phyloP scores from a whole-genome alignment of 2,113 vertebrate genomes.

The Pelusios castaneus region DNA sequence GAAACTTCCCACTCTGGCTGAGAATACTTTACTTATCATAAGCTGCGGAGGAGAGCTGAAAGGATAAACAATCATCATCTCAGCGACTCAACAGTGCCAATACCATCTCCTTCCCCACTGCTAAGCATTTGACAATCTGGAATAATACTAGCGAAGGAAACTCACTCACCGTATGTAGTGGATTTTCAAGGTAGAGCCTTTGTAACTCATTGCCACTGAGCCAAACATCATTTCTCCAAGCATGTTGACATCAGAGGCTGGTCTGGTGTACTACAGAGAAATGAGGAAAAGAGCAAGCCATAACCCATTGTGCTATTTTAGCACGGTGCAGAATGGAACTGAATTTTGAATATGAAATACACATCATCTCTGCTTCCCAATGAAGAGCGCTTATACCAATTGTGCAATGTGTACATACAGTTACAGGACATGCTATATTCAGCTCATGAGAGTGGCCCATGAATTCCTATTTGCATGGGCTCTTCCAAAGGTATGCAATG shows the following conservation, averaged over 20 bases:
- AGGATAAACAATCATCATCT: slow-evolving; percentile 46
- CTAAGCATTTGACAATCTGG: neutral
- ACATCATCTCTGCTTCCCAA: neutral
- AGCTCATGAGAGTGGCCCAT: neutral
- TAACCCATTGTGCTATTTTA: neutral
- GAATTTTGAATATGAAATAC: neutral
- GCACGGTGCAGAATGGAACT: neutral
- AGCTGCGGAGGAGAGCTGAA: slow-evolving; percentile 88
- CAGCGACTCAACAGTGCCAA: slow-evolving; percentile 24
- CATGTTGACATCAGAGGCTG: slow-evolving; percentile 90
- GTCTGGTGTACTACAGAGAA: slow-evolving; percentile 81
- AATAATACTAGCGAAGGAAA: neutral
- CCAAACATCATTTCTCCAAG: slow-evolving; percentile 92
- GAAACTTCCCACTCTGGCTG: slow-evolving; percentile 85
- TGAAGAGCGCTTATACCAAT: neutral
- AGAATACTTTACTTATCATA: slow-evolving; percentile 93
- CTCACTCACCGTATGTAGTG: slow-evolving; percentile 86
- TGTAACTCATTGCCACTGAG: slow-evolving; percentile 89
- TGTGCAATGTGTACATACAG: neutral
- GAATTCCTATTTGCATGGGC: neutral
- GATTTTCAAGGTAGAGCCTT: slow-evolving; percentile 88
- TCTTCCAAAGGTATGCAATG: neutral
- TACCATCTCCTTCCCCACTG: neutral
- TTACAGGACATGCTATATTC: neutral
- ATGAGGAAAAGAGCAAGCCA: neutral